Base-by-base conservation (phyloP, 1,140 invertebrate genomes). In the Pogonomyrmex californicus region DNA sequence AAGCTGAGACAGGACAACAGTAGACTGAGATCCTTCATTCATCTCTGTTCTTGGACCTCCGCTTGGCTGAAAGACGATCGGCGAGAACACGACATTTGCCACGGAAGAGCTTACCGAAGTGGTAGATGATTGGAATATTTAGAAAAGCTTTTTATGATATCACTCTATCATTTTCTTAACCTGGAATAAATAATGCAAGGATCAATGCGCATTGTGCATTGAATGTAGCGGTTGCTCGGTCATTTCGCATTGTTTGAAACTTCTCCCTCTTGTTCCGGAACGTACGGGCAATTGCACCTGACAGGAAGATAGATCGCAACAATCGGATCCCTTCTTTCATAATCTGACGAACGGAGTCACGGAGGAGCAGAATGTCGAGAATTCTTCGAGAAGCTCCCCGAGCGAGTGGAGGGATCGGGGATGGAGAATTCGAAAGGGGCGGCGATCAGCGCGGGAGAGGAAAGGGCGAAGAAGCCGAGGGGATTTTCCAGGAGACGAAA, bases 311-410 rank as follows among this genome's bases (percentile, higher is more conserved):
- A 68, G 66, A 83, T 83, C 54, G 83, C 65, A 75, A 87, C 86
- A 86, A 82, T 87, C 66, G 66, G 60, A 79, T 91, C 86, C 77
- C 86, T 78, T 68, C 63, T 87, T 89, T 88, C 66, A 87, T 73
- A 68, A 75, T 70, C 65, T 33, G 62, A 73, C 78, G 75, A 38
- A 87, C 79, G 71, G 78, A 77, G 65, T 81, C 77, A 44, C 62
- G 63, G 36, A 77, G 68, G 81, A 89, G 81, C 62, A 51, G 41
- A 81, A 68, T 47, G 76, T 86, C 56, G 75, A 30, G 68, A 83
- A 87, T 86, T 75, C 83, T 68, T 73, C 33, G 71, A 86, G 82
- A 78, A 63, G 54, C 38, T 56, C 41, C 14, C 7, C 65, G 41
- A 68, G n/a, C 51, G 56, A 36, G 38, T 73, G 36, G 56, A 36